Conservation (phyloP, 2,113 vertebrate genomes). For the Lycocorax pyrrhopterus region DNA sequence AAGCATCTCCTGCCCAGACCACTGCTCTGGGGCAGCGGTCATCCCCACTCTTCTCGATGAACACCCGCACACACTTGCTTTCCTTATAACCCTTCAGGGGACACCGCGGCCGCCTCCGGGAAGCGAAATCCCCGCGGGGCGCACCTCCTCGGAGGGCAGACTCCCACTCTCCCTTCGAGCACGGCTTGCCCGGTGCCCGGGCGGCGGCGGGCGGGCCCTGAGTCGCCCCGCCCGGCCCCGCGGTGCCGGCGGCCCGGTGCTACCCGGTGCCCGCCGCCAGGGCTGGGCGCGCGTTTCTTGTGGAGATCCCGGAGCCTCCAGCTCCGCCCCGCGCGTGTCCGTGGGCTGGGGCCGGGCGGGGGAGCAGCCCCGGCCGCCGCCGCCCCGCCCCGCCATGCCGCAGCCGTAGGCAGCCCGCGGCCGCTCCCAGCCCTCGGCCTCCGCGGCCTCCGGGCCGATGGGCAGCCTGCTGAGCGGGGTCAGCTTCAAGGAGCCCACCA, state of each 20-base stretch:
- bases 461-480: slow-evolving; percentile 72
- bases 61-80: background rate
- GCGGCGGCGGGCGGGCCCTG: background rate
- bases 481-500: slow-evolving; percentile 74
- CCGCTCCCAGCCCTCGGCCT: slow-evolving; percentile 14
- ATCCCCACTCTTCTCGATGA: rapidly evolving
- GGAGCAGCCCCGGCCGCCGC: background rate
- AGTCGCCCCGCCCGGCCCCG: background rate
- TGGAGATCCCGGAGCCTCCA: slow-evolving; percentile 4
- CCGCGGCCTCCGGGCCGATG: slow-evolving; percentile 55
- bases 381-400: background rate
- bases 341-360: slow-evolving; percentile 22
- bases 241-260: background rate
- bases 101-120: background rate
- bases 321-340: slow-evolving; percentile 63
- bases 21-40: background rate
- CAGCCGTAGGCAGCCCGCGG: no score
- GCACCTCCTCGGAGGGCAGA: background rate
- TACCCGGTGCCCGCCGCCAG: background rate
- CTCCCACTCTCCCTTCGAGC: rapidly evolving
- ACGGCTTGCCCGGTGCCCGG: background rate
- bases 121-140: background rate
- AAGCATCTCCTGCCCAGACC: background rate
- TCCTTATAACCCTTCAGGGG: no score
- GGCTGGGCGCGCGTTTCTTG: background rate